Base-by-base conservation (phyloP, 2,888 invertebrate genomes). In the Rhagonycha fulva region DNA sequence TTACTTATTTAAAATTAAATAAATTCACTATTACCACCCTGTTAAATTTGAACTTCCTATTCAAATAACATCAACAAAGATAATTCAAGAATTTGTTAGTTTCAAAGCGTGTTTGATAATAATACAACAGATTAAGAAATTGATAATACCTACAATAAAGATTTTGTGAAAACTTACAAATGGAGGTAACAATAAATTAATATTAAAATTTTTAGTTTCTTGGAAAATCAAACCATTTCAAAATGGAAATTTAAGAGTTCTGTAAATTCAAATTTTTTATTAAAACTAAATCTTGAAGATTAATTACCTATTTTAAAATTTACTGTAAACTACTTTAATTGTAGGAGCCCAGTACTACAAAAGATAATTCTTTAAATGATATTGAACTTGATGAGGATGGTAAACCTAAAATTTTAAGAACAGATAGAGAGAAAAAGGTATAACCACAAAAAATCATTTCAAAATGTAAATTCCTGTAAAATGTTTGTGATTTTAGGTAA, bases 351-450 rank as follows among this genome's bases (percentile, higher is more conserved):
- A n/a, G 47, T 47, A n/a, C 47, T 47, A n/a, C 47, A 47, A 47
- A 47, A 47, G 47, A 47, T 47, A 47, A 47, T 47, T 47, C 47
- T 47, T 47, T 47, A 47, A 47, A 47, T 47, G 47, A 47, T n/a
- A 47, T n/a, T 11, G 63, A 66, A 66, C 12, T 26, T n/a, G 26
- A 26, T 66, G 63, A 66, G 26, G 63, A 66, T 26, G n/a, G 26
- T 19, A 23, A 24, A 66, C 23, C 23, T 19, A 66, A 66, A 26
- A 24, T 23, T 66, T 66, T 66, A 24, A 66, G 26, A 66, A 24
- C 26, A 12, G 76, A 80, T 14, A 81, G 81, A 75, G 82, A 82
- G 72, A 85, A 85, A 79, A 84, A 82, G 82, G 84, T 84, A 74
- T 74, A 26, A 26, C n/a, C 4, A 19, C 11, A 28, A 28, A 61